phyloP scores from a whole-genome alignment of 2,797 vertebrate species.

The Staurois parvus region DNA sequence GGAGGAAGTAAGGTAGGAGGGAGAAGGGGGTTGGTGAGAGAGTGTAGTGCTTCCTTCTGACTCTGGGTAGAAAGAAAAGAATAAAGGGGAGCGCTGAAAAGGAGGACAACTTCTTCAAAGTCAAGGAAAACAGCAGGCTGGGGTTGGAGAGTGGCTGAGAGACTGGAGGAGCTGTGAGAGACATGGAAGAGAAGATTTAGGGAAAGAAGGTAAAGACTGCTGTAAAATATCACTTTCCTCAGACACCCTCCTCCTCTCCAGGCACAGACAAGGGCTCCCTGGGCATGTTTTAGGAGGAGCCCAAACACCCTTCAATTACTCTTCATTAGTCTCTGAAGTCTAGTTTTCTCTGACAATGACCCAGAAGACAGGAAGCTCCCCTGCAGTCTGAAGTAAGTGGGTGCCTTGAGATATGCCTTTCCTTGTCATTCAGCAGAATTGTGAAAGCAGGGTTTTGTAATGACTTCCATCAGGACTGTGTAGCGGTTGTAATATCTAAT shows the following conservation, averaged over 20 bases:
- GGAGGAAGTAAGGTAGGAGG: slow-evolving; percentile 52
- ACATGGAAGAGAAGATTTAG: neutral
- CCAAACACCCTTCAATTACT: neutral
- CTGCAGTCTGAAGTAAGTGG: slow-evolving; percentile 14
- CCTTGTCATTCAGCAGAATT: too few species aligned
- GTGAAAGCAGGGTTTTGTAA: too few species aligned
- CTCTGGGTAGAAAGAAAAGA: slow-evolving; percentile 5
- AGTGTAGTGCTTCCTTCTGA: slow-evolving; percentile 9
- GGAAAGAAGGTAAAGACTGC: neutral
- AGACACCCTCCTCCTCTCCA: neutral
- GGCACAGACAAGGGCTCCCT: neutral
- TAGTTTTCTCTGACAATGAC: neutral
- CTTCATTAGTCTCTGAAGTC: neutral
- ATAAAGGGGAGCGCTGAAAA: neutral
- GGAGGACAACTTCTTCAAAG: neutral
- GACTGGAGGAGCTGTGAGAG: neutral
- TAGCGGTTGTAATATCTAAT: too few species aligned
- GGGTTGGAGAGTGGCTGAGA: neutral
- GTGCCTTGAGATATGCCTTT: neutral
- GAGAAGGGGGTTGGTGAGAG: neutral
- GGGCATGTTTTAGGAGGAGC: slow-evolving; percentile 4
- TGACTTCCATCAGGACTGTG: too few species aligned
- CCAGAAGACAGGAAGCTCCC: neutral
- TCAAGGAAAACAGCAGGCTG: neutral
- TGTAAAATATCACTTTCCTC: too few species aligned